Evolutionary conservation across 2,113 vertebrate species (phyloP), one percentile per base, ranked within the genome.

Genomic region (Cathartes aura): DNA sequence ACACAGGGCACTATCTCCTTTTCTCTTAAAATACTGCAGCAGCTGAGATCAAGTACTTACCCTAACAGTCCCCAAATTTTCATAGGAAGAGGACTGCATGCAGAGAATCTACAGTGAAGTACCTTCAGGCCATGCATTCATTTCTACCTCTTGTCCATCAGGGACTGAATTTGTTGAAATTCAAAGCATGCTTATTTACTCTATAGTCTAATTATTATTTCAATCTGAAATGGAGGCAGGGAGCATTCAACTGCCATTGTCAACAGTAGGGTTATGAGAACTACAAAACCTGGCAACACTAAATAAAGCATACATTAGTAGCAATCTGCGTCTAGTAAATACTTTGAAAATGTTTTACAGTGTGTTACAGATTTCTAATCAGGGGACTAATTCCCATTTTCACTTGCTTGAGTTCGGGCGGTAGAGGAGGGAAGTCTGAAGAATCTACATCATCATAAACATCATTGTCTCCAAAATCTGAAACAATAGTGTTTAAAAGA

Each of bases 381-480:
- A 76, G 16, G 34, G 38, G 23, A 45, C 3, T 55, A 88, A 72
- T 53, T 84, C 47, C n/a, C n/a, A 36, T 91, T 84, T 96, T 91
- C 75, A 84, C 94, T 92, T 98, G 99, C 99, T 96, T 99, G 92
- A 90, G 50, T 38, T 98, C 85, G 36, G 98, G 66, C 1, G 98
- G 97, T 27, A 95, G 97, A 6, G 89, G 42, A 84, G 99, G 98
- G 42, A 98, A 97, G 21, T 95, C 98, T 52, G 98, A 98, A 27
- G 99, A 91, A 67, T 99, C 99, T 26, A 99, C 98, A 0, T 99
- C 99, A 36, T 99, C 99, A 17, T 99, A 99, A 82, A 99, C 98
- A 38, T 99, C 98, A 70, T 82, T 94, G 5, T 98, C 98, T 90
- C 90, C 98, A 40, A 58, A 56, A 27, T 98, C 98, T 98, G 95